Percentiles rank a stretch among this genome's conserved stretches.
Evolutionary conservation across 2,113 vertebrate genomes (phyloP).

Genomic region (Salminus brasiliensis): DNA sequence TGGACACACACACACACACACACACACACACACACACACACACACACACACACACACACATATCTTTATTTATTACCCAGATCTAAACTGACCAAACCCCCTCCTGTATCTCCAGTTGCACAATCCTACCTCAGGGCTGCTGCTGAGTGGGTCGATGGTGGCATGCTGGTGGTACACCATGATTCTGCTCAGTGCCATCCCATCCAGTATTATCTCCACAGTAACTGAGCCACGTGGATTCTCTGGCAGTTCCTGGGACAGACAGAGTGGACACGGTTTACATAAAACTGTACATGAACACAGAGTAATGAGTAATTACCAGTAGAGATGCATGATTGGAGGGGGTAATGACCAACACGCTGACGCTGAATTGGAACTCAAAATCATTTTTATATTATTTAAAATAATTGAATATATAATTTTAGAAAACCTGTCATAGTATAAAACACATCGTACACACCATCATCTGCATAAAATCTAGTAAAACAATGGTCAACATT

Average conservation of each 20-base stretch:
- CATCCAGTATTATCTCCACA: conserved; percentile 80
- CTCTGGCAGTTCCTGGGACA: conserved; percentile 77
- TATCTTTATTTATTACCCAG: background rate
- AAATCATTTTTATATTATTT: too few relatives aligned
- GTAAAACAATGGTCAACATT: too few relatives aligned
- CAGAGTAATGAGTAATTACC: background rate
- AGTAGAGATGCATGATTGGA: background rate
- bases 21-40: conserved; percentile 40
- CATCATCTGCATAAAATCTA: too few relatives aligned
- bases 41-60: conserved; percentile 37
- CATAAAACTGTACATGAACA: background rate
- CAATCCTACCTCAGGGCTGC: conserved; percentile 53
- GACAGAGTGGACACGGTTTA: background rate
- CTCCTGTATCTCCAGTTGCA: too few relatives aligned
- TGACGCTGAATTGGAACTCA: too few relatives aligned
- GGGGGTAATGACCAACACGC: too few relatives aligned
- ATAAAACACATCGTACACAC: too few relatives aligned
- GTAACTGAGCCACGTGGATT: conserved; percentile 72
- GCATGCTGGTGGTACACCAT: conserved; percentile 80
- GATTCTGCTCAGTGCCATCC: conserved; percentile 81
- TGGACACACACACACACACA: conserved; percentile 54
- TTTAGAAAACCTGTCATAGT: too few relatives aligned
- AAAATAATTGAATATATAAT: too few relatives aligned
- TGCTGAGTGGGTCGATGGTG: conserved; percentile 33
- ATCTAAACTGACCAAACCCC: background rate